phyloP scores from a whole-genome alignment of 2,888 invertebrate genomes.

The Dicyrtomina minuta region DNA sequence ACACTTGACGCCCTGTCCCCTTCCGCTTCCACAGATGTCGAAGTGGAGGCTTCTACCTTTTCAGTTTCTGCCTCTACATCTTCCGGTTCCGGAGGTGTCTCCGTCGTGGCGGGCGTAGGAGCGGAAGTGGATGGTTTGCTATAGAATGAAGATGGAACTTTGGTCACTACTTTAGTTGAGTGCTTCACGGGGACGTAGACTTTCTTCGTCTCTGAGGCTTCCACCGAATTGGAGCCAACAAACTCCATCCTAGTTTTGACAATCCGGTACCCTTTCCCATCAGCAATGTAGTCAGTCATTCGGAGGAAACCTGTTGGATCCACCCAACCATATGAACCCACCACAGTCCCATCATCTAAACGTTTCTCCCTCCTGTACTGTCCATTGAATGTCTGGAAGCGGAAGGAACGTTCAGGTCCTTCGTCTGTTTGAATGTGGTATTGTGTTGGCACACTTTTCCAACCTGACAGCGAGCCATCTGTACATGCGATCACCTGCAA shows the following conservation, averaged over 20 bases:
- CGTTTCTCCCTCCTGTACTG: conserved; percentile 86
- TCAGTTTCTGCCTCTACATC: not conserved
- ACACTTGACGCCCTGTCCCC: conserved; percentile 12
- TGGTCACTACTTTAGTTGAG: conserved; percentile 30
- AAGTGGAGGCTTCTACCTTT: too few relatives aligned
- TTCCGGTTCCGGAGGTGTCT: too few relatives aligned
- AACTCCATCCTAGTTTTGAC: conserved; percentile 65
- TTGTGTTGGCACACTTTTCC: conserved; percentile 62
- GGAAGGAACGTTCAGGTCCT: conserved; percentile 85
- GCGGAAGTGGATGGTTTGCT: not conserved
- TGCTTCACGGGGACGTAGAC: conserved; percentile 39
- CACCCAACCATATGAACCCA: conserved; percentile 86
- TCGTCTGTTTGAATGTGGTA: conserved; percentile 92
- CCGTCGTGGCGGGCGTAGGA: conserved; percentile 5
- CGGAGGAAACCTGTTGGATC: conserved; percentile 78
- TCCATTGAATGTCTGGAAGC: conserved; percentile 83
- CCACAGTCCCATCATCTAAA: conserved; percentile 73
- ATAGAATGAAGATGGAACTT: not conserved
- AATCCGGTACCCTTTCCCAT: conserved; percentile 79
- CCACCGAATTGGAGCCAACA: conserved; percentile 50
- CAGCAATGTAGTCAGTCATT: conserved; percentile 84
- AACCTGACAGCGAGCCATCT: conserved; percentile 49
- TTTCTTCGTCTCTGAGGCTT: conserved; percentile 29
- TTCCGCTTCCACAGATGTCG: conserved; percentile 15
- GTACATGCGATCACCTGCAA: conserved; percentile 23